Conservation (phyloP, 1,140 invertebrate genomes). For the Ladona fulva region DNA sequence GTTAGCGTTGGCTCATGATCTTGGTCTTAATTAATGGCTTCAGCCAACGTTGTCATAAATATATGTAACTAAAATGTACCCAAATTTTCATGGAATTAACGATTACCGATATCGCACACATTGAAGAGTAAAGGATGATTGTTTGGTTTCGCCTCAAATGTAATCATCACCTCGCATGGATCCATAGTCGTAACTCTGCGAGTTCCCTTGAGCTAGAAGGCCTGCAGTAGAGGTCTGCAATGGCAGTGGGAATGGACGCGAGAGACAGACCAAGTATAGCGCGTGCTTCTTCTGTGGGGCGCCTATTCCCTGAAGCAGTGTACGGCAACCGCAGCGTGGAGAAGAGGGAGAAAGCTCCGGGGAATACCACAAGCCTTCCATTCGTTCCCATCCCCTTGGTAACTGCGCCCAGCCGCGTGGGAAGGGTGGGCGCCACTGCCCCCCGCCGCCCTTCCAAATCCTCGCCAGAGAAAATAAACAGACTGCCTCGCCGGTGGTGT, state of each 20-base stretch:
- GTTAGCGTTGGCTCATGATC: no score
- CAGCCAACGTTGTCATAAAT: no score
- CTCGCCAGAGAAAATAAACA: slow-evolving; percentile 9
- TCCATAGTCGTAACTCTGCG: no score
- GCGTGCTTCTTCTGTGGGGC: not conserved
- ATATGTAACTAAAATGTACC: no score
- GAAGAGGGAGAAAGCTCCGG: not conserved
- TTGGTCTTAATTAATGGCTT: no score
- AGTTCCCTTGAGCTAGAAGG: no score
- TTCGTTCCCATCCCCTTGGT: not conserved
- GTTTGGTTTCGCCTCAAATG: no score
- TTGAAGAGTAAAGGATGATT: no score
- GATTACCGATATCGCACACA: no score
- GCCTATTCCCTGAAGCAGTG: not conserved
- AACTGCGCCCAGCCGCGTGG: not conserved
- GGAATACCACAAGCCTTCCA: not conserved
- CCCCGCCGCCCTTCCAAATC: not conserved
- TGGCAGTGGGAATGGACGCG: not conserved
- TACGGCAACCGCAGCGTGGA: not conserved
- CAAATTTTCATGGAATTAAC: no score
- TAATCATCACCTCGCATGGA: no score
- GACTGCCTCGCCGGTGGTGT: not conserved
- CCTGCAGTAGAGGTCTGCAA: not conserved
- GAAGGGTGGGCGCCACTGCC: not conserved
- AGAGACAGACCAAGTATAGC: not conserved